Base-by-base conservation (phyloP, 37 sponge, comb jelly and placozoan species). In the Tethya wilhelma region DNA sequence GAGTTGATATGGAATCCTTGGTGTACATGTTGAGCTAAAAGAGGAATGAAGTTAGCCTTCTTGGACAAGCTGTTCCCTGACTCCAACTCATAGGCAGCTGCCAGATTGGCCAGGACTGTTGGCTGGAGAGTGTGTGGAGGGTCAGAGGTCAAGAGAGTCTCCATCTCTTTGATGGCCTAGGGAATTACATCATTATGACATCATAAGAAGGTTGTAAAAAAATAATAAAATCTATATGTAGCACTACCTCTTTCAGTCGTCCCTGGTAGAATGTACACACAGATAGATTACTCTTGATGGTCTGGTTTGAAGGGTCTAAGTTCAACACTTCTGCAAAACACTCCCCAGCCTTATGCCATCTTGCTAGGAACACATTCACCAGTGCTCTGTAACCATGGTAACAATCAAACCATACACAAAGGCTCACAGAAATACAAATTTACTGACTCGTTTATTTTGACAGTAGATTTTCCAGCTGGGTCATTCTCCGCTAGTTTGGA, bases 41-140 rank as follows among this genome's bases (percentile, higher is more conserved):
- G 75, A 25, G 79, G 80, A 4, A 91, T 23, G 1, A 88, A 77
- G 33, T 59, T 30, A 8, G 75, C 42, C 57, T 86, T 93, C 84
- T 81, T 90, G 37, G 45, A 34, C 0, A 69, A 31, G 44, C 82
- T 77, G 59, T 53, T 43, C 11, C 81, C 71, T 5, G 91, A 84
- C 65, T 92, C 88, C 2, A 93, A 56, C 31, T 93, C 94, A 46
- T 93, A 93, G 12, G 71, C 44, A 4, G 75, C 71, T 6, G 80
- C 44, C 55, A 93, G 82, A 44, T 87, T 87, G 42, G 34, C 68
- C 40, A 93, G 41, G 25, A 90, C 14, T 0, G 81, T 58, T 0
- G 62, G 57, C 33, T 88, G 86, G 0, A 86, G 81, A 26, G 60
- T 28, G 40, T 30, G 19, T 29, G 84, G 79, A 26, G 87, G 90